These are phyloP conservation scores for Coenonympha glycerion DNA, from an alignment of 2,888 invertebrate genomes.

Conservation along the genomic window DNA sequence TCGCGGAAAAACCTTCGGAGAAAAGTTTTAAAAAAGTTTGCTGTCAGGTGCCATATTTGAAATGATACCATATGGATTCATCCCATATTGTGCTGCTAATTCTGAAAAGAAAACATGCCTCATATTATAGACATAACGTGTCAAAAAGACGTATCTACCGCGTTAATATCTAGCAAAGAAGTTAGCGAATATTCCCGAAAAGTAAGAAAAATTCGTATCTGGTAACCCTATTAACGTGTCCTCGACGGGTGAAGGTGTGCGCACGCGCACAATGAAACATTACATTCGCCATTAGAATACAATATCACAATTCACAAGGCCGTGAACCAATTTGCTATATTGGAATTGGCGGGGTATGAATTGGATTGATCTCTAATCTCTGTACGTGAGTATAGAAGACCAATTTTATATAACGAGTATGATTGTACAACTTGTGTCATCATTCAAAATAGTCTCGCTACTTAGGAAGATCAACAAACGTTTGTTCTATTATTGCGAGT, in stretches of 20 bases:
- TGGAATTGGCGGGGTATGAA: conserved; percentile 17
- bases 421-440: background rate
- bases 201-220: background rate
- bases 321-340: conserved; percentile 41
- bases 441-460: background rate
- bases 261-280: conserved; percentile 54
- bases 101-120: no score
- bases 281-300: conserved; percentile 59
- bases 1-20: no score
- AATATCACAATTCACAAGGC: conserved; percentile 64
- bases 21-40: no score
- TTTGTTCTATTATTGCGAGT: no score
- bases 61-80: no score
- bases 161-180: no score
- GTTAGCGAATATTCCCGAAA: background rate
- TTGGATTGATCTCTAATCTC: conserved; percentile 13
- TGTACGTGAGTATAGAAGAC: background rate
- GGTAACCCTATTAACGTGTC: conserved; percentile 22
- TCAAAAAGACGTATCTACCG: no score
- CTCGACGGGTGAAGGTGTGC: conserved; percentile 38
- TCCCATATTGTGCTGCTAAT: no score
- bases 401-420: no score
- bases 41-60: no score
- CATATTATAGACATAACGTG: no score
- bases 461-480: no score